Evolutionary conservation across 2,797 vertebrate species (phyloP), one percentile per base, ranked within the genome.

Genomic region (Kryptopterus vitreolus): DNA sequence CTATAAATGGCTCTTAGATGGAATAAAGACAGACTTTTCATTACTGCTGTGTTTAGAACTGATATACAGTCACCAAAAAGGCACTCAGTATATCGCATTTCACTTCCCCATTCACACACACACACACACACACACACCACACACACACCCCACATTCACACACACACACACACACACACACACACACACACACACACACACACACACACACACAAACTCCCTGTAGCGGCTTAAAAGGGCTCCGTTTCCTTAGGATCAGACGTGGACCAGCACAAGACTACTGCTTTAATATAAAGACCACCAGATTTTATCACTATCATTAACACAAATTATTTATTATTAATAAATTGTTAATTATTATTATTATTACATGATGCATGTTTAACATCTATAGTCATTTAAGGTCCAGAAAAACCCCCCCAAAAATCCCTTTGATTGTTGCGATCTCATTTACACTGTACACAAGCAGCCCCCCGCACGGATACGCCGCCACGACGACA

Each of bases 401-500:
- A 38, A 35, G n/a, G 43, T 7, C 38, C 38, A 81, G 66, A 77
- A 55, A 6, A 38, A 31, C 3, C n/a, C n/a, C n/a, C n/a, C n/a
- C n/a, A n/a, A n/a, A n/a, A 75, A 68, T 55, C 48, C 50, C 38
- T 70, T 38, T 43, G 16, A 62, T 81, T 86, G 82, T 86, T 88
- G 83, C 77, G 75, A 87, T 84, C 65, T 71, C 70, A n/a, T n/a
- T n/a, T n/a, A n/a, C n/a, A n/a, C n/a, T n/a, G n/a, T n/a, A n/a
- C n/a, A n/a, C n/a, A n/a, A n/a, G n/a, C n/a, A n/a, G n/a, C n/a
- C n/a, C n/a, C n/a, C n/a, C n/a, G n/a, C n/a, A n/a, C n/a, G 88
- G 87, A 88, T 84, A 86, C 84, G 81, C 82, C 72, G 77, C 76
- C 71, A 16, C 83, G 62, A 63, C 62, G 78, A 68, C 53, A 58